phyloP scores from a whole-genome alignment of 2,888 invertebrate species.

The Diaprepes abbreviatus region DNA sequence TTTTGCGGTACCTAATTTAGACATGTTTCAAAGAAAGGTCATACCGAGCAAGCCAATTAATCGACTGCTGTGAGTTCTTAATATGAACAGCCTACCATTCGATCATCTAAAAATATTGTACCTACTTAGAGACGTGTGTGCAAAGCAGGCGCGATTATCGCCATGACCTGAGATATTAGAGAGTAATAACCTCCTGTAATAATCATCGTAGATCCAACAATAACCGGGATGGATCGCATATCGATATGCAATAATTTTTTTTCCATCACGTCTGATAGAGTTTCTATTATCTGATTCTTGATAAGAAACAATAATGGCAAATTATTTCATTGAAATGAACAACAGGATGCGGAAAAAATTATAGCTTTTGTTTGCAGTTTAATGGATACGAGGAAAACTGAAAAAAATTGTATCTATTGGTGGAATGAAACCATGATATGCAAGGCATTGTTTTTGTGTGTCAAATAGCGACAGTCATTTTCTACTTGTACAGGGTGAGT shows the following conservation, averaged over 20 bases:
- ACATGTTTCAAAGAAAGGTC: too few species aligned
- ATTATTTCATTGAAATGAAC: background rate
- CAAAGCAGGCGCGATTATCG: constrained; percentile 30
- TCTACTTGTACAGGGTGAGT: too few species aligned
- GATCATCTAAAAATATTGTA: constrained; percentile 24
- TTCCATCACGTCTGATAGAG: constrained; percentile 15
- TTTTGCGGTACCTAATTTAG: too few species aligned
- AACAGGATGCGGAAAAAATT: background rate
- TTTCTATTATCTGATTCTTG: constrained; percentile 5
- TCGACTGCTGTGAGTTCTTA: constrained; percentile 22
- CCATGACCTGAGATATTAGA: constrained; percentile 50
- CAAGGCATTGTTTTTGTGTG: too few species aligned
- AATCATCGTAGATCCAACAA: constrained; percentile 39
- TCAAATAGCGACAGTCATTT: too few species aligned
- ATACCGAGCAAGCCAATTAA: constrained; percentile 1
- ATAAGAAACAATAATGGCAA: background rate
- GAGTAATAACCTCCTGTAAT: constrained; percentile 51
- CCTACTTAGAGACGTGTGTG: constrained; percentile 31
- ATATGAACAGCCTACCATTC: constrained; percentile 24
- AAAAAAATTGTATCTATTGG: too few species aligned
- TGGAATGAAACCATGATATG: too few species aligned
- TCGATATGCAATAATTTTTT: constrained; percentile 31
- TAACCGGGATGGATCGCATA: constrained; percentile 41
- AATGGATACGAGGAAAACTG: too few species aligned
- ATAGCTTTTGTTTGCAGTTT: background rate